Base-by-base conservation (phyloP, 2,888 invertebrate genomes). In the Molanna angustata region DNA sequence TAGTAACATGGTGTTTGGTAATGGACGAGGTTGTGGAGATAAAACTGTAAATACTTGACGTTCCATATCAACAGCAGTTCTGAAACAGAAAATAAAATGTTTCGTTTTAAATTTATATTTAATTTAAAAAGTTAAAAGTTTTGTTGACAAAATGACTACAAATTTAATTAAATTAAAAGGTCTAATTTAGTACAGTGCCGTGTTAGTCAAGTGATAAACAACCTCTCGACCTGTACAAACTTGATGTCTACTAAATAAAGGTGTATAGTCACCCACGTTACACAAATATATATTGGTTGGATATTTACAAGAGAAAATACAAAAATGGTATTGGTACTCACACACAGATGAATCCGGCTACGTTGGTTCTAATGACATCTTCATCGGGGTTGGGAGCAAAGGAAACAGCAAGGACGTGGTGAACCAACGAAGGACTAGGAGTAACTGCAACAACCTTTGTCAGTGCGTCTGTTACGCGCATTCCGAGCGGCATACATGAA, bases 401-500 rank as follows among this genome's bases (percentile, higher is more conserved):
- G 62, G 91, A 92, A 2, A 97, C 84, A 4, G 94, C 90, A 11
- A 97, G 76, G 58, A 98, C 73, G 65, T 95, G 93, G 75, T 98
- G 94, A 40, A 90, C 74, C 41, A 97, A 78, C 57, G 84, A 83
- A 0, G 83, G 78, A 64, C 88, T 82, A 1, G 93, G 88, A 54
- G 84, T 80, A 31, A 94, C 84, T 0, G 84, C 74, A 21, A 96
- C 93, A 47, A 96, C 76, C 74, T 94, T 94, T 0, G 94, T 94
- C 57, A 89, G 79, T 67, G 92, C 93, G 71, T 97, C 96, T 66
- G 90, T 90, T 11, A 78, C 80, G 65, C 91, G 92, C 94, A 96
- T 96, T 44, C 97, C 98, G 52, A 96, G 80, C 1, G 98, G 98
- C 84, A 98, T 86, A 69, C 96, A 95, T 2, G 96, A 96, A 65